Percentiles rank a stretch among this genome's conserved stretches.
Conservation (phyloP, 2,113 vertebrate genomes). For the Odocoileus virginianus region DNA sequence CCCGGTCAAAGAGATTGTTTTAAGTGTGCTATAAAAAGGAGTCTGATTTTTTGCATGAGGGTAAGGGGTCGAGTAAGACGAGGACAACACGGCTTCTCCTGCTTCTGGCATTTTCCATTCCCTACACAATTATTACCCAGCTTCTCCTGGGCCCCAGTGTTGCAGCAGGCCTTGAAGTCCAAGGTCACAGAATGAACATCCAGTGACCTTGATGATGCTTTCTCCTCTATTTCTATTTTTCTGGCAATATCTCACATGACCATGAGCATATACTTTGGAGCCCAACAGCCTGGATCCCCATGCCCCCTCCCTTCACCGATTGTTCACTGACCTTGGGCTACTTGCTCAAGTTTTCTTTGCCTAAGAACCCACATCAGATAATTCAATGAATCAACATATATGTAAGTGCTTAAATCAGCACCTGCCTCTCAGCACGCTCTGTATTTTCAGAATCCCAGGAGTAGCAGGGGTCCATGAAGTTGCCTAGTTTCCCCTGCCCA, state of each 20-base stretch:
- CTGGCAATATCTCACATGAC: not conserved
- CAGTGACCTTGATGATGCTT: not conserved
- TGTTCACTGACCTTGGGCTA: not conserved
- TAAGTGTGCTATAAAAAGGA: not conserved
- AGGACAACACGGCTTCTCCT: accelerated
- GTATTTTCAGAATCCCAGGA: not conserved
- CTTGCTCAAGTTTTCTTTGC: not conserved
- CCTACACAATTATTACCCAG: accelerated
- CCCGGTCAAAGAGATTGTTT: not conserved
- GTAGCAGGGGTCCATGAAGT: not conserved
- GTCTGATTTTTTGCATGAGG: accelerated
- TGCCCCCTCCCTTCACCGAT: not conserved
- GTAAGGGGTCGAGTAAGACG: accelerated
- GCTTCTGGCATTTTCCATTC: accelerated
- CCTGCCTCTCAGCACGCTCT: not conserved
- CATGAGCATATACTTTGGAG: not conserved
- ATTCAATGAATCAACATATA: accelerated
- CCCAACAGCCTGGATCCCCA: not conserved
- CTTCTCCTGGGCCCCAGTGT: accelerated
- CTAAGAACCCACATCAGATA: not conserved
- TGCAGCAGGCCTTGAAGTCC: not conserved
- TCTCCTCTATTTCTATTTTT: not conserved
- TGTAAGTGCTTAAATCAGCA: not conserved
- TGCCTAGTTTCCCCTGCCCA: not conserved
- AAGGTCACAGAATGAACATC: not conserved